Conservation (phyloP, 2,797 vertebrate genomes). For the Sebastes ruberrimus region DNA sequence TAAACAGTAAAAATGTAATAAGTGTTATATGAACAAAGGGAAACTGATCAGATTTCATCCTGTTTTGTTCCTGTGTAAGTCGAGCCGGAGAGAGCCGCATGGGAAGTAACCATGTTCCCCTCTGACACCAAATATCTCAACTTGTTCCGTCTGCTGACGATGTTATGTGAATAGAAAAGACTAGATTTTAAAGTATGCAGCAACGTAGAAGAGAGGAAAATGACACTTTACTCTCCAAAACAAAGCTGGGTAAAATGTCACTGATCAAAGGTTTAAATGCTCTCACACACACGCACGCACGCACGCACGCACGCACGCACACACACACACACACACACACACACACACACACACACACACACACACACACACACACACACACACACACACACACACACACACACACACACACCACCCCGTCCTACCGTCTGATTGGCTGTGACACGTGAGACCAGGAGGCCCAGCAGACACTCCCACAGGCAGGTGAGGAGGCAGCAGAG, state of each 20-base stretch:
- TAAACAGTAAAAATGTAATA: neutral
- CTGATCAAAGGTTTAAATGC: constrained; percentile 53
- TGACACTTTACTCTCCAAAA: neutral
- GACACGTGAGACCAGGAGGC: constrained; percentile 37
- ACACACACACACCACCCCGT: neutral
- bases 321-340: neutral
- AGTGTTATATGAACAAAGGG: neutral
- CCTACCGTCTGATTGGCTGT: constrained; percentile 57
- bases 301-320: too few species aligned
- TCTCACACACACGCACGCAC: neutral
- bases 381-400: neutral
- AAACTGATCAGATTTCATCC: neutral
- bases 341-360: neutral
- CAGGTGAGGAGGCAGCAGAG: constrained; percentile 42
- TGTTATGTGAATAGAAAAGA: too few species aligned
- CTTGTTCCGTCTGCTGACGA: neutral
- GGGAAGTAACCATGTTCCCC: neutral
- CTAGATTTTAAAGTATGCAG: neutral
- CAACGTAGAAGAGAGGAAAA: neutral
- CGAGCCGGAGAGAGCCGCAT: neutral
- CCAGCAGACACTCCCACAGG: constrained; percentile 35
- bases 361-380: neutral
- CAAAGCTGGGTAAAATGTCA: constrained; percentile 19
- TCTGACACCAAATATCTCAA: neutral
- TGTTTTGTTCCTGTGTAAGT: constrained; percentile 19